A percentile compares a stretch with the other conserved stretches of the same genome.
These are phyloP conservation scores for Tribolium castaneum DNA, from an alignment of 1,140 invertebrate species.

Conservation along the genomic window DNA sequence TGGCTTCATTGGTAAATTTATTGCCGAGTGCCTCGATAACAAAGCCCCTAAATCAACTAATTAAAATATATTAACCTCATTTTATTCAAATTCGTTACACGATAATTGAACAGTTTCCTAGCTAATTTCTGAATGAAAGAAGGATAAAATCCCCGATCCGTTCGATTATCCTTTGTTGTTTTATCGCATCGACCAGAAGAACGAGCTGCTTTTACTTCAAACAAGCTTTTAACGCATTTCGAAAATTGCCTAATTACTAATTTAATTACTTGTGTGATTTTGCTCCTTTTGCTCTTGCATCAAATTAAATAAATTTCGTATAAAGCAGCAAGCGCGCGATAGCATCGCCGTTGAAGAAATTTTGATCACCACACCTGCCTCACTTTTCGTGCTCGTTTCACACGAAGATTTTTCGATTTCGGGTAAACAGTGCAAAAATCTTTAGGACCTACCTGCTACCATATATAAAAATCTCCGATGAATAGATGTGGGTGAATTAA, in stretches of 20 bases:
- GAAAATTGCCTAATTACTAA: too few species aligned
- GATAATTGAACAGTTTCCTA: too few species aligned
- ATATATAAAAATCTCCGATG: slow-evolving; percentile 35
- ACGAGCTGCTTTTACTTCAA: not conserved
- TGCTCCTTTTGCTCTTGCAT: not conserved
- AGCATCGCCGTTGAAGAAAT: not conserved
- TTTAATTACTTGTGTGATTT: too few species aligned
- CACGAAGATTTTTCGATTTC: slow-evolving; percentile 36
- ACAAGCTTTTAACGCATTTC: not conserved
- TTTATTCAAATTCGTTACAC: too few species aligned
- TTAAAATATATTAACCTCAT: not conserved
- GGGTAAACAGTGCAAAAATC: slow-evolving; percentile 33
- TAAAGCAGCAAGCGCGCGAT: not conserved
- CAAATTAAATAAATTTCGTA: not conserved
- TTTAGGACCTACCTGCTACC: slow-evolving; percentile 27
- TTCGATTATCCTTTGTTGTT: not conserved
- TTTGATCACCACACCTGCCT: not conserved
- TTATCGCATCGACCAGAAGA: not conserved
- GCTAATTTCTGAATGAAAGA: not conserved
- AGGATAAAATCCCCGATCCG: not conserved
- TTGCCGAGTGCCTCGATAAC: not conserved
- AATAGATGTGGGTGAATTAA: slow-evolving; percentile 39
- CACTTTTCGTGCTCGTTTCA: slow-evolving; percentile 8
- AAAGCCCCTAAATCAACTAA: not conserved
- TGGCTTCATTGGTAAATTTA: slow-evolving; percentile 30